phyloP scores from a whole-genome alignment of 2,113 vertebrate genomes.

The Dissostichus mawsoni region DNA sequence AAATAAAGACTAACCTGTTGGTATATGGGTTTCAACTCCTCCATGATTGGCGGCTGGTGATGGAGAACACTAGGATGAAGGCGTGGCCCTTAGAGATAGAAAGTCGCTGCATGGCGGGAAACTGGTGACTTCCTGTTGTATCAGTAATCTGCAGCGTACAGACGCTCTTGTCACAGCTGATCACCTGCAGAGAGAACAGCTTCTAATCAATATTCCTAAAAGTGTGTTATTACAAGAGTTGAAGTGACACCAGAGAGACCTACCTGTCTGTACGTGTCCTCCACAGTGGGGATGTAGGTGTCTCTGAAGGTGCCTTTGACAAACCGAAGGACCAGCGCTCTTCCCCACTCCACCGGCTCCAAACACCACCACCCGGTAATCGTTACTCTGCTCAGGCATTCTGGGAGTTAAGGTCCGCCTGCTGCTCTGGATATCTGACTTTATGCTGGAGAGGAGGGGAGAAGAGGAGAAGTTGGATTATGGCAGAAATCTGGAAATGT shows the following conservation, averaged over 20 bases:
- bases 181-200: slow-evolving; percentile 79
- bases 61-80: slow-evolving; percentile 94
- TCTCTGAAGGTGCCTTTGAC: slow-evolving; percentile 96
- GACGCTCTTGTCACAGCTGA: slow-evolving; percentile 96
- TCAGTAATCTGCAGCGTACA: slow-evolving; percentile 96
- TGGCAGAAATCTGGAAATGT: background rate
- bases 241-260: background rate
- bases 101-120: slow-evolving; percentile 95
- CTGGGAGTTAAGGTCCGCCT: slow-evolving; percentile 66
- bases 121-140: slow-evolving; percentile 96
- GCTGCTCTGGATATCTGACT: slow-evolving; percentile 14
- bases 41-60: slow-evolving; percentile 94
- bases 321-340: slow-evolving; percentile 94
- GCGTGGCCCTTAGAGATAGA: slow-evolving; percentile 97
- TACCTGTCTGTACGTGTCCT: slow-evolving; percentile 94
- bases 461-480: background rate
- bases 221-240: background rate
- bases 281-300: slow-evolving; percentile 95
- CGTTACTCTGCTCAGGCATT: slow-evolving; percentile 96
- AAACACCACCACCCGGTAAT: slow-evolving; percentile 96
- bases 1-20: slow-evolving; percentile 83
- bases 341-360: slow-evolving; percentile 94
- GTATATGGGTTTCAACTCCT: slow-evolving; percentile 95
- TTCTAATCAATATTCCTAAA: background rate
- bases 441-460: slow-evolving; percentile 3